phyloP scores from a whole-genome alignment of 2,797 vertebrate genomes.

The Tangara arthus region DNA sequence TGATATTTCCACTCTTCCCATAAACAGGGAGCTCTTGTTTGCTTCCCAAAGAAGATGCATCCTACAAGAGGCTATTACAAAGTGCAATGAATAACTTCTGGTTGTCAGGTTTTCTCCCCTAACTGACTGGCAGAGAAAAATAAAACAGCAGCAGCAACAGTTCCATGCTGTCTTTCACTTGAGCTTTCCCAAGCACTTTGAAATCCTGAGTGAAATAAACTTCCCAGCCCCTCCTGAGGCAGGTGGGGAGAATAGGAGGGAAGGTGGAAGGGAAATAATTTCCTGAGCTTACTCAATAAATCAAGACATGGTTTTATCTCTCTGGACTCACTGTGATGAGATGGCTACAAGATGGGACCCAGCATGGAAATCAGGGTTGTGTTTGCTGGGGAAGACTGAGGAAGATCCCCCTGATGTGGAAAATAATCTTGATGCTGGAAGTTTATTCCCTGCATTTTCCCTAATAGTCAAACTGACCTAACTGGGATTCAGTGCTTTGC shows the following conservation, averaged over 20 bases:
- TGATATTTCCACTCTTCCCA: background rate
- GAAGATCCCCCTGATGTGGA: background rate
- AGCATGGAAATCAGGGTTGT: background rate
- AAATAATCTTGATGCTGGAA: background rate
- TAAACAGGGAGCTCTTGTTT: background rate
- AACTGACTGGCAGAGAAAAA: background rate
- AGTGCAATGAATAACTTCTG: background rate
- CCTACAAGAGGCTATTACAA: background rate
- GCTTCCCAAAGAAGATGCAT: background rate
- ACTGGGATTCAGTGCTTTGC: background rate
- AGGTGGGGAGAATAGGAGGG: background rate
- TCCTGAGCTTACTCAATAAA: background rate
- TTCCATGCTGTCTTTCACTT: background rate
- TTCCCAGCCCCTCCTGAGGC: background rate
- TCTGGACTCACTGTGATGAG: background rate
- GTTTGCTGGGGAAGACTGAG: background rate
- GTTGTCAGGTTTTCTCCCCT: background rate
- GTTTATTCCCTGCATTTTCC: background rate
- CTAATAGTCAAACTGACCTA: background rate
- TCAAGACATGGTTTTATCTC: fast-evolving
- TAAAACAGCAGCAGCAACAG: background rate
- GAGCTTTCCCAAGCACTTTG: background rate
- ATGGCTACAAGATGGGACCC: background rate
- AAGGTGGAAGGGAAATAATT: background rate
- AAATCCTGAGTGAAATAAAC: background rate